A percentile compares a stretch with the other conserved stretches of the same genome.
Conservation (phyloP, 2,797 vertebrate species). For the Coendou prehensilis region DNA sequence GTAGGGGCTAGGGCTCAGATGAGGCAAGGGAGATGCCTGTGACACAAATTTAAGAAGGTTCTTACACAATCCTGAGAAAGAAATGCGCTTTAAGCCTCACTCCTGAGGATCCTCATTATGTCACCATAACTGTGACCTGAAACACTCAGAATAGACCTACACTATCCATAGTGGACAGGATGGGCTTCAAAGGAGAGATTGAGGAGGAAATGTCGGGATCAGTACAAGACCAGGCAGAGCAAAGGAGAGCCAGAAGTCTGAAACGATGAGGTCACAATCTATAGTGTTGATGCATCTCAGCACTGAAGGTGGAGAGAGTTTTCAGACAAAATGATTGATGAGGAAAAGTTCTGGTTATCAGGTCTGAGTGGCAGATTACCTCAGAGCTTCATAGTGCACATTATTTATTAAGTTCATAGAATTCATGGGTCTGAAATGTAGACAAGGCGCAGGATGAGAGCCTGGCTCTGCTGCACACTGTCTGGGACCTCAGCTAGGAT, state of each 20-base stretch:
- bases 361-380: background rate
- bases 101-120: background rate
- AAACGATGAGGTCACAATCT: background rate
- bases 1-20: background rate
- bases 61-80: background rate
- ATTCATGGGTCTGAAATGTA: background rate
- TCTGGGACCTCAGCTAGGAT: background rate
- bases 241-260: background rate
- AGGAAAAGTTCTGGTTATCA: background rate
- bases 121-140: fast-evolving
- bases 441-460: background rate
- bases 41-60: background rate
- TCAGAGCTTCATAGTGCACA: background rate
- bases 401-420: background rate
- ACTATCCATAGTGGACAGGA: fast-evolving
- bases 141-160: too few species aligned
- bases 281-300: background rate
- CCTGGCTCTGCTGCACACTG: fast-evolving
- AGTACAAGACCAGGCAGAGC: fast-evolving
- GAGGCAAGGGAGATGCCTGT: background rate
- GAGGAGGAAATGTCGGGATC: background rate
- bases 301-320: background rate
- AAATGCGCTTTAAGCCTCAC: background rate
- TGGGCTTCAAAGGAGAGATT: background rate
- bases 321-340: background rate